A percentile compares a stretch with the other conserved stretches of the same genome.
Evolutionary conservation across 2,888 invertebrate species (phyloP).

Genomic region (Lydus trimaculatus): DNA sequence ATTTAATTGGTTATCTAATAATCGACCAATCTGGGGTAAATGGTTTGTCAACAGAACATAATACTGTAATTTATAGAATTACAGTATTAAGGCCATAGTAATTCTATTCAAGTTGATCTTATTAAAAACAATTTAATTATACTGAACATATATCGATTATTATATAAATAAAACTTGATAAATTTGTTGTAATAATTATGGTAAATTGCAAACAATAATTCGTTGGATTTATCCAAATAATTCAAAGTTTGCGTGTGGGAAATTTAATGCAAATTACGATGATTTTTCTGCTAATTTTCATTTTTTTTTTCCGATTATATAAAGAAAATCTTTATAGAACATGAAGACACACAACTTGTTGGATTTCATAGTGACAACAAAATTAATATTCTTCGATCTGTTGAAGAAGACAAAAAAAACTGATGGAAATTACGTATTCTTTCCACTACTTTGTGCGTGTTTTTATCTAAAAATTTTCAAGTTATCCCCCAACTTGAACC

Average conservation of each 20-base stretch:
- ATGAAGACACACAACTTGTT: slow-evolving; percentile 27
- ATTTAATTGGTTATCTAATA: neutral
- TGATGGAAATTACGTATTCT: slow-evolving; percentile 39
- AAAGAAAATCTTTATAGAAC: neutral
- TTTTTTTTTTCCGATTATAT: neutral
- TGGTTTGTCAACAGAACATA: neutral
- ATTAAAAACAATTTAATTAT: neutral
- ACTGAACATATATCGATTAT: neutral
- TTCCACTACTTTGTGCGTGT: slow-evolving; percentile 39
- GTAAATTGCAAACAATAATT: too few species aligned
- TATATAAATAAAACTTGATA: neutral
- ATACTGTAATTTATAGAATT: neutral
- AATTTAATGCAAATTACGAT: neutral
- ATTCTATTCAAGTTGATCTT: neutral
- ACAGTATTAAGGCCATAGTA: neutral
- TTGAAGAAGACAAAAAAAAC: slow-evolving; percentile 29
- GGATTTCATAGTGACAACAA: slow-evolving; percentile 23
- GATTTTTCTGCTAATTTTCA: too few species aligned
- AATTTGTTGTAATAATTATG: neutral
- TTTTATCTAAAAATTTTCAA: slow-evolving; percentile 37
- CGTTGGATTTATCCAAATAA: neutral
- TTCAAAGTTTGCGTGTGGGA: neutral
- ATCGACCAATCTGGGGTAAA: neutral
- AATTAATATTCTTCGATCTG: slow-evolving; percentile 38
- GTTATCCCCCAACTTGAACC: slow-evolving; percentile 28